Conservation (phyloP, 2,113 vertebrate genomes). For the Esox niger region DNA sequence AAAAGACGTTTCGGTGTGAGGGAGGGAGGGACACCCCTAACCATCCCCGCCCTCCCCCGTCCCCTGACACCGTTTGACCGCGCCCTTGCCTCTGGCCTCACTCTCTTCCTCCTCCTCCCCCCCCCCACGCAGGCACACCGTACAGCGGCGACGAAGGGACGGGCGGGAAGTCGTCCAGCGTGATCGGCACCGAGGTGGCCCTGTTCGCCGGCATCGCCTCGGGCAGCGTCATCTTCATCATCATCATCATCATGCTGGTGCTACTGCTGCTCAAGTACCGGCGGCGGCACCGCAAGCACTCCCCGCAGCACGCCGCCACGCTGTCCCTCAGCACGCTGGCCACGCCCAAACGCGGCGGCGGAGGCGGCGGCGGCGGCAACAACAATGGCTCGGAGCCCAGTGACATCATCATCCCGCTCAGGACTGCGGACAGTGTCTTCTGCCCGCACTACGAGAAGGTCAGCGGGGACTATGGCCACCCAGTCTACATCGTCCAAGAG, state of each 20-base stretch:
- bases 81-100: background rate
- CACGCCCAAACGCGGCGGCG: conserved; percentile 90
- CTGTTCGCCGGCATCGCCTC: conserved; percentile 96
- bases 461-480: conserved; percentile 98
- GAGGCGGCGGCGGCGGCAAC: conserved; percentile 86
- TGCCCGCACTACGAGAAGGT: conserved; percentile 99
- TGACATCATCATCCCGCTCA: conserved; percentile 99
- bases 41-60: too few relatives aligned
- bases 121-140: conserved; percentile 39
- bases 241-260: conserved; percentile 98
- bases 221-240: conserved; percentile 95
- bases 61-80: background rate
- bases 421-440: conserved; percentile 99
- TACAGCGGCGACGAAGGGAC: conserved; percentile 5
- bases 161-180: conserved; percentile 84
- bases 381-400: conserved; percentile 98
- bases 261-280: conserved; percentile 95
- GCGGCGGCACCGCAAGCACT: conserved; percentile 94
- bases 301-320: conserved; percentile 89
- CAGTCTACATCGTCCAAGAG: conserved; percentile 98
- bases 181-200: conserved; percentile 93
- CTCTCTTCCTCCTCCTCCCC: conserved; percentile 2
- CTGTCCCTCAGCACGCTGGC: conserved; percentile 96
- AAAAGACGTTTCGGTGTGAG: background rate
- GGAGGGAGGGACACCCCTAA: background rate